Evolutionary conservation across 2,797 vertebrate genomes (phyloP), one percentile per base, ranked within the genome.

Genomic region (Microchirus variegatus): DNA sequence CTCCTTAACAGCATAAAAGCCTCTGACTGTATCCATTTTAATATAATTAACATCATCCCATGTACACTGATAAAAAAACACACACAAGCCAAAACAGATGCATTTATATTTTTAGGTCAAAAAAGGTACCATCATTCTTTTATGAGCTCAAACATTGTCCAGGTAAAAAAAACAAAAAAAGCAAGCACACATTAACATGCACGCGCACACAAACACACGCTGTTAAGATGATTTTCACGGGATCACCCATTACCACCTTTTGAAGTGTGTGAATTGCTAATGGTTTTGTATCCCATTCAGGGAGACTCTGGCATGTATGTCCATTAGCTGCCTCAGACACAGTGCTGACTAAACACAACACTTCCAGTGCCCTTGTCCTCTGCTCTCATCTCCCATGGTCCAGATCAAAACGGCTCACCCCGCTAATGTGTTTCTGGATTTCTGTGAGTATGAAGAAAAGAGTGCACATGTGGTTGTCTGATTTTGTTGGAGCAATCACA

Each of bases 311-410:
- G 77, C 80, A 60, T 69, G 80, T 70, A 83, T 83, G 78, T 84
- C 89, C 88, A 91, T 92, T 90, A 89, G 84, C 73, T 63, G 73
- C 60, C 71, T 64, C 62, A 87, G 70, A 86, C 89, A 90, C 80
- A 77, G 65, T 87, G 83, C 86, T 89, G 89, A 90, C 80, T 89
- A 82, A 89, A 91, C 86, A 86, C 78, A 85, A 73, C 78, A 82
- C 72, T 81, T 79, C 45, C 60, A 66, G 11, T 68, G 76, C 78
- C 75, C 75, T 83, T 77, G 57, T 82, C 73, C 75, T 75, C 67
- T 59, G 46, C 36, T 65, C n/a, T 73, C 43, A 22, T 67, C 40
- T 38, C 10, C 42, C 49, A 19, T 35, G 51, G 44, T 63, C n/a
- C 42, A 63, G 55, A 69, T 63, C 19, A 67, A 81, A 66, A 31